These are phyloP conservation scores for Melanogrammus aeglefinus DNA, from an alignment of 2,797 vertebrate species.

Conservation along the genomic window DNA sequence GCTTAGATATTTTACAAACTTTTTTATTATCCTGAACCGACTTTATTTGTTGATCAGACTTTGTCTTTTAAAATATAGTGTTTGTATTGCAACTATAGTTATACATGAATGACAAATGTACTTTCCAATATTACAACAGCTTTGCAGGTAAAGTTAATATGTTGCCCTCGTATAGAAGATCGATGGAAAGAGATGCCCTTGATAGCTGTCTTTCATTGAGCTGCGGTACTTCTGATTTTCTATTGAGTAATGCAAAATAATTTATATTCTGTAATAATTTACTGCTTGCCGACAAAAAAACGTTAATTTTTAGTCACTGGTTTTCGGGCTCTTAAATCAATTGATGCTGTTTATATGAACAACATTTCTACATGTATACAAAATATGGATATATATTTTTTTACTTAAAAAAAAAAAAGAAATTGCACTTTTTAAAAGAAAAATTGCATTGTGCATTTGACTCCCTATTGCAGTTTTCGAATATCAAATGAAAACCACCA, in stretches of 20 bases:
- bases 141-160: slow-evolving; percentile 36
- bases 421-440: slow-evolving; percentile 51
- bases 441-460: slow-evolving; percentile 73
- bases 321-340: slow-evolving; percentile 74
- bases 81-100: slow-evolving; percentile 56
- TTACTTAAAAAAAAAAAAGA: slow-evolving; percentile 79
- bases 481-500: slow-evolving; percentile 54
- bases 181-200: slow-evolving; percentile 19
- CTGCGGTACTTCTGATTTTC: slow-evolving; percentile 70
- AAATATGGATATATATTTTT: slow-evolving; percentile 82
- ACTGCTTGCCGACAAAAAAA: slow-evolving; percentile 63
- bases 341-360: slow-evolving; percentile 75
- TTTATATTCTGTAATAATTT: slow-evolving; percentile 70
- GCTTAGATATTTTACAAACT: slow-evolving; percentile 69
- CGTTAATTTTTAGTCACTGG: slow-evolving; percentile 68
- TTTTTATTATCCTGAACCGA: slow-evolving; percentile 57
- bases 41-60: slow-evolving; percentile 51
- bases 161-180: slow-evolving; percentile 42
- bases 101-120: slow-evolving; percentile 49
- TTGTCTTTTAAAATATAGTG: slow-evolving; percentile 54
- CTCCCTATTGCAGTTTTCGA: slow-evolving; percentile 72
- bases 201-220: slow-evolving; percentile 56
- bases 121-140: slow-evolving; percentile 47
- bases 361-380: slow-evolving; percentile 81
- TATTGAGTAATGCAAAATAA: slow-evolving; percentile 67